A percentile compares a stretch with the other conserved stretches of the same genome.
phyloP scores from a whole-genome alignment of 1,140 invertebrate species.

The Cotesia glomerata region DNA sequence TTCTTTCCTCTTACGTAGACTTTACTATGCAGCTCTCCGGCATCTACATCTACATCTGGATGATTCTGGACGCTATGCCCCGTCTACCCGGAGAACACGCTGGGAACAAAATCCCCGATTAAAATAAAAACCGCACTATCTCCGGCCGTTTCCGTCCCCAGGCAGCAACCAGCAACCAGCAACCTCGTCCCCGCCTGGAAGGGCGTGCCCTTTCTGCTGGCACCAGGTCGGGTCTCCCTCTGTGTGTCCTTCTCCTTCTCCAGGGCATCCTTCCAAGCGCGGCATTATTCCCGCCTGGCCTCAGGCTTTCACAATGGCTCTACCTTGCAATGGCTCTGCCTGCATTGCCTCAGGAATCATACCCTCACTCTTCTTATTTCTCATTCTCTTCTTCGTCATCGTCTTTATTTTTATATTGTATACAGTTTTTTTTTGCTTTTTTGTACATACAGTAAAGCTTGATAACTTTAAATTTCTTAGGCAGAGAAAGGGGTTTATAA shows the following conservation, averaged over 20 bases:
- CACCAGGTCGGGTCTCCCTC: background rate
- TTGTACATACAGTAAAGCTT: slow-evolving; percentile 24
- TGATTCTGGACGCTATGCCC: slow-evolving; percentile 13
- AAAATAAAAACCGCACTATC: slow-evolving; percentile 39
- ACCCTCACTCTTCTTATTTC: slow-evolving; percentile 29
- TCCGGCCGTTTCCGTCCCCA: slow-evolving; percentile 51
- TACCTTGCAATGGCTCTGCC: slow-evolving; percentile 48
- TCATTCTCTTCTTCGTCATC: slow-evolving; percentile 20
- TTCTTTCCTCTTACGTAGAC: background rate
- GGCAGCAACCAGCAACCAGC: slow-evolving; percentile 34
- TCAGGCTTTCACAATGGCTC: slow-evolving; percentile 50
- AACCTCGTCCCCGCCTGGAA: slow-evolving; percentile 29
- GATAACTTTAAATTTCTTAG: slow-evolving; percentile 12
- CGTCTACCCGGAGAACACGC: background rate
- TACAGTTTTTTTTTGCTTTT: slow-evolving; percentile 15
- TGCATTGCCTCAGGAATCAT: slow-evolving; percentile 50
- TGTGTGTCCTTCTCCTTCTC: background rate
- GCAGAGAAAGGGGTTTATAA: background rate
- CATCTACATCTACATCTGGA: slow-evolving; percentile 14
- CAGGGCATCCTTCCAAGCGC: slow-evolving; percentile 34
- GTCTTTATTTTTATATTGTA: slow-evolving; percentile 25
- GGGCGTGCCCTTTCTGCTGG: slow-evolving; percentile 22
- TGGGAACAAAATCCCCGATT: slow-evolving; percentile 26
- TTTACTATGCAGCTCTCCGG: no score
- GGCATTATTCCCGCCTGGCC: slow-evolving; percentile 47